phyloP scores from a whole-genome alignment of 2,888 invertebrate genomes.

The Podotricha telesiphe region DNA sequence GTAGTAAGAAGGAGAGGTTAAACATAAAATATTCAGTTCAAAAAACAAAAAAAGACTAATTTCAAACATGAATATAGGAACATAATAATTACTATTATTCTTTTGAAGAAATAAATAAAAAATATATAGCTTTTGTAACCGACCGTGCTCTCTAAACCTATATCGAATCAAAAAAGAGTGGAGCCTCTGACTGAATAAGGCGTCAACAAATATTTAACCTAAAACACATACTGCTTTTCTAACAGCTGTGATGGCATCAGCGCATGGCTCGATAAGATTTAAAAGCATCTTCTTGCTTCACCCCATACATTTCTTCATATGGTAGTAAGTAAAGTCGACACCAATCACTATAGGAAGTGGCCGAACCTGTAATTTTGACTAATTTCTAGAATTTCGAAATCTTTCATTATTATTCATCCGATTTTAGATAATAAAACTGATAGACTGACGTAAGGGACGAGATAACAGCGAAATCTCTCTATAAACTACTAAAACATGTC shows the following conservation, averaged over 20 bases:
- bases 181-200: neutral
- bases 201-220: constrained; percentile 1
- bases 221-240: constrained; percentile 22
- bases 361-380: neutral
- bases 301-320: constrained; percentile 26
- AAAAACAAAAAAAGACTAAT: too few species aligned
- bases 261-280: constrained; percentile 36
- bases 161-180: neutral
- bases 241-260: constrained; percentile 41
- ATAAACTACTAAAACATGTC: too few species aligned
- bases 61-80: too few species aligned
- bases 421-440: too few species aligned
- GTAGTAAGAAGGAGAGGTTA: too few species aligned
- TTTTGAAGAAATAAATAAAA: too few species aligned
- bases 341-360: neutral
- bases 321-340: neutral
- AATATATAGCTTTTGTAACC: too few species aligned
- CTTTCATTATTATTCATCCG: too few species aligned
- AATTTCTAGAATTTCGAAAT: neutral
- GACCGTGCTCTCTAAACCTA: neutral
- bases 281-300: constrained; percentile 36
- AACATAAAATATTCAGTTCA: too few species aligned
- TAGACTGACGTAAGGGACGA: too few species aligned
- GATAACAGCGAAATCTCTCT: too few species aligned
- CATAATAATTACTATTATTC: too few species aligned